phyloP scores from a whole-genome alignment of 2,113 vertebrate genomes.

The Prietella phreatophila region DNA sequence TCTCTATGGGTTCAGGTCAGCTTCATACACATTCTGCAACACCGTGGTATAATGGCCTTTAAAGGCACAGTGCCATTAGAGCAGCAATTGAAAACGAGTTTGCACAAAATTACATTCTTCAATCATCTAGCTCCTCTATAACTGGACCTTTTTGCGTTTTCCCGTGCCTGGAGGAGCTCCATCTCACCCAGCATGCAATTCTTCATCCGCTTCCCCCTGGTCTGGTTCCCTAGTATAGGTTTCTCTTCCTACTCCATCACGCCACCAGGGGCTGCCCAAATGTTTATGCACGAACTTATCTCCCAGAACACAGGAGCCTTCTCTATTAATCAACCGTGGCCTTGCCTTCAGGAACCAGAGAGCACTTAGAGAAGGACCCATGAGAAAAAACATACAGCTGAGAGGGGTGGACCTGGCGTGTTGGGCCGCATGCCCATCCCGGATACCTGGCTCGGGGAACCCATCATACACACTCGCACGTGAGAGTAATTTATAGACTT shows the following conservation, averaged over 20 bases:
- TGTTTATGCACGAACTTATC: conserved; percentile 52
- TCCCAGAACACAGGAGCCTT: conserved; percentile 37
- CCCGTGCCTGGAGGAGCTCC: neutral
- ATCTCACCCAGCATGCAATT: neutral
- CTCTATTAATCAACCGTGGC: conserved; percentile 57
- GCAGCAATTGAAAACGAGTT: neutral
- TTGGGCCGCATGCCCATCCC: neutral
- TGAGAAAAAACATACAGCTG: neutral
- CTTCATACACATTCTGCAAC: neutral
- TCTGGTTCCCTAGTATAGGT: neutral
- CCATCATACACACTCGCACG: conserved; percentile 4
- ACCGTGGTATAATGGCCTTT: neutral
- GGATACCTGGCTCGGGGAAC: neutral
- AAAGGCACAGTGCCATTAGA: neutral
- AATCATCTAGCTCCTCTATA: neutral
- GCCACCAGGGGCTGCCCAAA: conserved; percentile 51
- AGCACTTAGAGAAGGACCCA: neutral
- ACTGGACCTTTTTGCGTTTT: neutral
- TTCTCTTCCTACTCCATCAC: conserved; percentile 39
- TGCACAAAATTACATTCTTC: conserved; percentile 1
- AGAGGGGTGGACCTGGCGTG: neutral
- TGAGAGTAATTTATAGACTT: conserved; percentile 27
- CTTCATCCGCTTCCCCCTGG: neutral
- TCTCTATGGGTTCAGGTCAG: no score
- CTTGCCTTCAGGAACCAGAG: neutral